These are phyloP conservation scores for Erinaceus europaeus DNA, from an alignment of 2,113 vertebrate species.

Conservation along the genomic window DNA sequence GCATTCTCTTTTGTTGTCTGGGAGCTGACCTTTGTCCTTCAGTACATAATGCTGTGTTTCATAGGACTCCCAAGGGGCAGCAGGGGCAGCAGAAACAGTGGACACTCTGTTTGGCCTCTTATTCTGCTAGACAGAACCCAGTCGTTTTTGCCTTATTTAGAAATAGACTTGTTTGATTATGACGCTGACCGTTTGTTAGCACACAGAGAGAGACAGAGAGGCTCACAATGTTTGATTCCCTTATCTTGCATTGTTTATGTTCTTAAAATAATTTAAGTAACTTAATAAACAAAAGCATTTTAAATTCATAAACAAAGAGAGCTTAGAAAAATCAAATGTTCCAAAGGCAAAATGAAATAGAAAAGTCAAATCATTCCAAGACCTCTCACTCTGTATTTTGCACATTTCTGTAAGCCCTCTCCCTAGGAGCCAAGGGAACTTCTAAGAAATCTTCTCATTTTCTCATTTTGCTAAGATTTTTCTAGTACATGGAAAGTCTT, in stretches of 20 bases:
- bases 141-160: conserved; percentile 82
- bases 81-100: not conserved
- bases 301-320: conserved; percentile 58
- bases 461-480: not conserved
- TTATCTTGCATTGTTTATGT: conserved; percentile 80
- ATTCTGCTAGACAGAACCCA: conserved; percentile 22
- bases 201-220: conserved; percentile 67
- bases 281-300: conserved; percentile 76
- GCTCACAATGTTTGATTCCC: conserved; percentile 74
- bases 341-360: conserved; percentile 17
- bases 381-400: not conserved
- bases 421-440: not conserved
- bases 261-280: conserved; percentile 79
- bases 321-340: conserved; percentile 60
- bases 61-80: conserved; percentile 14
- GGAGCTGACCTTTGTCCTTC: conserved; percentile 46
- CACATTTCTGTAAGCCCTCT: not conserved
- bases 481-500: not conserved
- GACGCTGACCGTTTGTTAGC: conserved; percentile 72
- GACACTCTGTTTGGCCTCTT: conserved; percentile 44
- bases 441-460: not conserved
- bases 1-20: conserved; percentile 20
- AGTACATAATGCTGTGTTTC: not conserved
- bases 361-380: conserved; percentile 30
- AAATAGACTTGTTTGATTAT: conserved; percentile 75